Conservation (phyloP, 2,113 vertebrate species). For the Cyrtonyx montezumae region DNA sequence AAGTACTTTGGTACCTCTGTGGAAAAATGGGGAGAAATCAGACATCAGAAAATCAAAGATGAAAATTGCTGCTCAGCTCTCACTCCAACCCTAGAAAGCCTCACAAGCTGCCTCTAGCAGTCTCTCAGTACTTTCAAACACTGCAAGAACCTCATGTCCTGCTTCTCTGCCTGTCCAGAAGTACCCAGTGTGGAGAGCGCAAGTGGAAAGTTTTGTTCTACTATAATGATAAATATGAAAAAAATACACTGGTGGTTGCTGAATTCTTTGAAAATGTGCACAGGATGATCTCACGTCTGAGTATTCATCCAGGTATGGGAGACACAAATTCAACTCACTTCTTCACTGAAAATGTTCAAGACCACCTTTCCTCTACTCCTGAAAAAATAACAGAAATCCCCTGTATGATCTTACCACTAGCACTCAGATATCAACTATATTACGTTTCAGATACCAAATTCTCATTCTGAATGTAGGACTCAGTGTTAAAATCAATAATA, state of each 20-base stretch:
- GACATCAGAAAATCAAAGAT: background rate
- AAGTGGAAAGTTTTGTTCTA: background rate
- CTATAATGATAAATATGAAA: background rate
- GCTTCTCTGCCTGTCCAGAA: background rate
- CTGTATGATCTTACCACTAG: background rate
- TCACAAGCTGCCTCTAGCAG: background rate
- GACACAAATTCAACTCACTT: background rate
- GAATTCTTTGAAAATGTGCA: background rate
- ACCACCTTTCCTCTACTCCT: background rate
- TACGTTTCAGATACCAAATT: background rate
- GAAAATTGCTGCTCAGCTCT: background rate
- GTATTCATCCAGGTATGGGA: background rate
- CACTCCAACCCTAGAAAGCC: background rate
- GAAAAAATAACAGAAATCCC: background rate
- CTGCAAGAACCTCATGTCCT: background rate
- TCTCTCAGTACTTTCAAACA: background rate
- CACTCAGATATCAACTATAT: background rate
- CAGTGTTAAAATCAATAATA: background rate
- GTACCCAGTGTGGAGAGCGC: background rate
- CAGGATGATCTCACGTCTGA: background rate
- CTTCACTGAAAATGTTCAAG: background rate
- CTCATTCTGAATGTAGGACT: background rate
- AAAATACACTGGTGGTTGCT: background rate
- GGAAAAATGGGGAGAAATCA: background rate
- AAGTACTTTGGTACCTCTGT: background rate